phyloP scores from a whole-genome alignment of 2,888 invertebrate species.

The Sinohyriopsis cumingii region DNA sequence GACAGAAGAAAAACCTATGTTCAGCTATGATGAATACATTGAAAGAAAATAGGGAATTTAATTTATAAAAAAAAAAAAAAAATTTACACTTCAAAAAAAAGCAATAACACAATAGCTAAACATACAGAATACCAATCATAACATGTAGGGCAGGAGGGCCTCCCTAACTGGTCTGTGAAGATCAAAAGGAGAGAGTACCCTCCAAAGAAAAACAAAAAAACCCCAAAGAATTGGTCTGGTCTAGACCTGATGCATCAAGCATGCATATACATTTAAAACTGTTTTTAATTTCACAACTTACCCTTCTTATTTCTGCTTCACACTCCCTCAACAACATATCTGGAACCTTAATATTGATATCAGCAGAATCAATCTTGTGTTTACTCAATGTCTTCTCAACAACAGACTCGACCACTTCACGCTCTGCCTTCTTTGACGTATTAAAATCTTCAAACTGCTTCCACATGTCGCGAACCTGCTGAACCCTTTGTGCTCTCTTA shows the following conservation, averaged over 20 bases:
- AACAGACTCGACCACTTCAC: slow-evolving; percentile 62
- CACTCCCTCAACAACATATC: slow-evolving; percentile 64
- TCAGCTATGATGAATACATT: too few relatives aligned
- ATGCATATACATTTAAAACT: background rate
- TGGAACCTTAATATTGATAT: slow-evolving; percentile 62
- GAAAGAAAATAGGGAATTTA: too few relatives aligned
- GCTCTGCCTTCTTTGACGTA: slow-evolving; percentile 38
- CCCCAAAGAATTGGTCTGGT: background rate
- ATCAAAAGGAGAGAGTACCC: background rate
- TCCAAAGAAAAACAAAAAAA: background rate
- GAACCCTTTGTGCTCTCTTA: slow-evolving; percentile 56
- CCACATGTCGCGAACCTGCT: slow-evolving; percentile 64
- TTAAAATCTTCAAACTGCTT: slow-evolving; percentile 54
- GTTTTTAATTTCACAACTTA: slow-evolving; percentile 23
- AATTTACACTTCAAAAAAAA: too few relatives aligned
- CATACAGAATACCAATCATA: too few relatives aligned
- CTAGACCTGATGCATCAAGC: background rate
- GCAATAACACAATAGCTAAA: too few relatives aligned
- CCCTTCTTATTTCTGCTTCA: slow-evolving; percentile 64
- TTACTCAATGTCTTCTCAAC: slow-evolving; percentile 55
- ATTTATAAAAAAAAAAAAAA: too few relatives aligned
- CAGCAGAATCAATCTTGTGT: slow-evolving; percentile 54
- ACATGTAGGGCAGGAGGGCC: too few relatives aligned
- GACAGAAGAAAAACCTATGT: too few relatives aligned
- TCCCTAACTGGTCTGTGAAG: too few relatives aligned